Percentiles rank a stretch among this genome's conserved stretches.
Conservation (phyloP, 2,113 vertebrate species). For the Ginglymostoma cirratum region DNA sequence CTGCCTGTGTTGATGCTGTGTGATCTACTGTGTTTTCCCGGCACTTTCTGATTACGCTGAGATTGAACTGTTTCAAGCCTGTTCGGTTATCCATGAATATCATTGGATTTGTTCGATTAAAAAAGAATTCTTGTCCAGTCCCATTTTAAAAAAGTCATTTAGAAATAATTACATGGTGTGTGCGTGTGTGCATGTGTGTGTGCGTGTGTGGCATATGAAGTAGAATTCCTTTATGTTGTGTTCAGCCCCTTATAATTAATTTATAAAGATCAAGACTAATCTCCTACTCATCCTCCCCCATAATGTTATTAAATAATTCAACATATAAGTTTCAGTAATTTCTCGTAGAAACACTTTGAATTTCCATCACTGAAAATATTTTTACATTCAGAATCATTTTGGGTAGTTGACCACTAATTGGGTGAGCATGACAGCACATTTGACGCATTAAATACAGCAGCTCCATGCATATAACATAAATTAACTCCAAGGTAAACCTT, state of each 20-base stretch:
- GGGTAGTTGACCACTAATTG: background rate
- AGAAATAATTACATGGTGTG: background rate
- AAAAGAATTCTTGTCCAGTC: background rate
- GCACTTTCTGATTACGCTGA: background rate
- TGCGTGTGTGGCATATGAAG: background rate
- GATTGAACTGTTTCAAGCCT: background rate
- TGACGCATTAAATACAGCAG: background rate
- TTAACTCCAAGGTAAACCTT: background rate
- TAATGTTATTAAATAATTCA: background rate
- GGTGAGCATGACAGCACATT: background rate
- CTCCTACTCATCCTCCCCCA: too few species aligned
- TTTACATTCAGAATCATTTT: background rate
- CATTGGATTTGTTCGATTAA: background rate
- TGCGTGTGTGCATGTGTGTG: background rate
- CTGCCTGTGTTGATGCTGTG: too few species aligned
- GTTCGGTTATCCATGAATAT: background rate
- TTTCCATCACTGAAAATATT: background rate
- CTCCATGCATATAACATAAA: background rate
- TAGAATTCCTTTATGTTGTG: background rate
- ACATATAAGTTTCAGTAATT: background rate
- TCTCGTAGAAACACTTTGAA: background rate
- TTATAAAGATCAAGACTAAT: background rate
- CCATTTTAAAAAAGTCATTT: background rate
- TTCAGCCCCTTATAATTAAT: background rate
- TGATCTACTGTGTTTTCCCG: background rate